A percentile compares a stretch with the other conserved stretches of the same genome.
phyloP scores from a whole-genome alignment of 1,140 invertebrate species.

The Dryas iulia region DNA sequence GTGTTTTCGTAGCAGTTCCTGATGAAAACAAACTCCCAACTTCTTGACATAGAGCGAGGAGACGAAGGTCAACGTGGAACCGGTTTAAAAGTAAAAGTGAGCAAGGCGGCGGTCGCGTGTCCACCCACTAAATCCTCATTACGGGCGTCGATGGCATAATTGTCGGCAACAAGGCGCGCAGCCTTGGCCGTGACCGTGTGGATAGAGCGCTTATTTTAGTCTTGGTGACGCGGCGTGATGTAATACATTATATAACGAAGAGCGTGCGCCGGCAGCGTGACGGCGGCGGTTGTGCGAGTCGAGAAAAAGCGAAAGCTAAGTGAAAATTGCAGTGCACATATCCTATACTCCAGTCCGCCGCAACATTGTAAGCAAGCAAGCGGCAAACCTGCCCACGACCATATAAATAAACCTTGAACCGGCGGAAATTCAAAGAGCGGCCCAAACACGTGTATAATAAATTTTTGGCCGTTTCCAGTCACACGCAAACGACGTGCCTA shows the following conservation, averaged over 20 bases:
- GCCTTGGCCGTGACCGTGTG: conserved; percentile 76
- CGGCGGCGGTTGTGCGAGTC: conserved; percentile 34
- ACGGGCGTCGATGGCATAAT: conserved; percentile 66
- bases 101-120: conserved; percentile 54
- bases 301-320: conserved; percentile 69
- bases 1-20: background rate
- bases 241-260: conserved; percentile 65
- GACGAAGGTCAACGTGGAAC: conserved; percentile 59
- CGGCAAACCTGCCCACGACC: background rate
- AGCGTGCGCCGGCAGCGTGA: conserved; percentile 61
- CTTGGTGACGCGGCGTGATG: conserved; percentile 69
- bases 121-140: conserved; percentile 78
- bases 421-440: background rate
- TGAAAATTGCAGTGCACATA: conserved; percentile 51
- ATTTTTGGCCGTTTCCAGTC: background rate
- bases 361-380: conserved; percentile 5
- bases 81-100: conserved; percentile 77
- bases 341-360: background rate
- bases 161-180: conserved; percentile 62
- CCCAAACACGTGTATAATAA: background rate
- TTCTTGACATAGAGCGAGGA: conserved; percentile 43
- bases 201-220: conserved; percentile 75
- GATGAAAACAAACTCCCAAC: conserved; percentile 30
- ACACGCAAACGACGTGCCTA: background rate
- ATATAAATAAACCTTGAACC: background rate